These are phyloP conservation scores for Sepioteuthis lessoniana DNA, from an alignment of 2,888 invertebrate species.

Conservation along the genomic window DNA sequence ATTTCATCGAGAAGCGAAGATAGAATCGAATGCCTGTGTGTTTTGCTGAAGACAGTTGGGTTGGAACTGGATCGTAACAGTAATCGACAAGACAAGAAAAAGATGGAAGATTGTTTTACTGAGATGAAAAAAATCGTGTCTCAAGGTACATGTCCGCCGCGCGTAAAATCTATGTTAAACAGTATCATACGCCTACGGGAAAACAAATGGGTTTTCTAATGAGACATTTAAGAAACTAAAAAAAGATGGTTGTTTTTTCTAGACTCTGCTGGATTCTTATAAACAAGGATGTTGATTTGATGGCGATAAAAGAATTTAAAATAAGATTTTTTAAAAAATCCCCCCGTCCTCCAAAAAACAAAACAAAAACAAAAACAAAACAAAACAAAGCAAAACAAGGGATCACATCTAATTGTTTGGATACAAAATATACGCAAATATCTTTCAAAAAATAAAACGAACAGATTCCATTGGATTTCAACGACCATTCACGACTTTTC, in stretches of 20 bases:
- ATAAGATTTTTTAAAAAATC: too few species aligned
- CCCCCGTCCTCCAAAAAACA: too few species aligned
- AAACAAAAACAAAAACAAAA: too few species aligned
- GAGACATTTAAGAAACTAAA: background rate
- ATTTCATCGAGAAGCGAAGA: background rate
- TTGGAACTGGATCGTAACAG: background rate
- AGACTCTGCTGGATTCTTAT: background rate
- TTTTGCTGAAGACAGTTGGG: background rate
- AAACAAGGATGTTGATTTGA: background rate
- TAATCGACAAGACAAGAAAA: background rate
- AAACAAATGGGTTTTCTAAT: constrained; percentile 37
- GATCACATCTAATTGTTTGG: background rate
- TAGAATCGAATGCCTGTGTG: constrained; percentile 17
- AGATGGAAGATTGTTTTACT: constrained; percentile 39
- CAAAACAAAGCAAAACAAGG: background rate
- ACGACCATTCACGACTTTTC: background rate
- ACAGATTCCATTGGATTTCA: background rate
- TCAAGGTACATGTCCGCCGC: background rate
- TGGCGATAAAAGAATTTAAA: too few species aligned
- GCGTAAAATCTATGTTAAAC: background rate
- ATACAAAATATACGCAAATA: background rate
- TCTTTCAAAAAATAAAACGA: background rate
- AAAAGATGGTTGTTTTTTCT: background rate
- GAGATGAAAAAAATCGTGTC: background rate
- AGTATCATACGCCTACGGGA: constrained; percentile 24